A percentile compares a stretch with the other conserved stretches of the same genome.
Evolutionary conservation across 2,113 vertebrate species (phyloP).

Genomic region (Cervus canadensis): DNA sequence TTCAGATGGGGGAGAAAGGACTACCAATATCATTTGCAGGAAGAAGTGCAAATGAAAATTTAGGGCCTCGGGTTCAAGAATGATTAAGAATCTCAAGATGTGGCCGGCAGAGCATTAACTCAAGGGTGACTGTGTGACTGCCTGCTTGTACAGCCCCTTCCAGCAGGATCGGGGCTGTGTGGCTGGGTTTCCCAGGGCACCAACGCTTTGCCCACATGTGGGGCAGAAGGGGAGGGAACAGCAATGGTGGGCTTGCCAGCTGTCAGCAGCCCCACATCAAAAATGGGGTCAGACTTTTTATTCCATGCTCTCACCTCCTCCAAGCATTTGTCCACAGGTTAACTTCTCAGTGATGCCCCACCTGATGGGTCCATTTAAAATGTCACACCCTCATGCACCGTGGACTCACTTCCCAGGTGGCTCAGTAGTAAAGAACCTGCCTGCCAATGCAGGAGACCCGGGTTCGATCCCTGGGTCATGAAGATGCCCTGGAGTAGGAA

Average conservation of each 20-base stretch:
- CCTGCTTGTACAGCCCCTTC: no score
- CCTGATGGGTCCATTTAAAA: neutral
- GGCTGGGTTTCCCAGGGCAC: neutral
- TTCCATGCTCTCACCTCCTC: neutral
- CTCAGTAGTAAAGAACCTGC: neutral
- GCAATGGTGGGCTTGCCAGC: neutral
- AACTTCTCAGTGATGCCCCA: neutral
- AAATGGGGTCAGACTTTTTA: neutral
- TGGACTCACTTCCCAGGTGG: neutral
- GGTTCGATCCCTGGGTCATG: neutral
- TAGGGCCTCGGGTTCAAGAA: neutral
- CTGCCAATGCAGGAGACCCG: neutral
- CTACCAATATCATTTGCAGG: neutral
- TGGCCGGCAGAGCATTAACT: neutral
- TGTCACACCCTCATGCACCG: neutral
- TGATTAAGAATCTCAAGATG: neutral
- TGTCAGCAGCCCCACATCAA: no score
- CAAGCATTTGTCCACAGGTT: no score
- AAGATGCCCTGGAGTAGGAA: neutral
- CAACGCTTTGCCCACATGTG: accelerated
- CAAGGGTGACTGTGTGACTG: accelerated
- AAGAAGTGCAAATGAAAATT: neutral
- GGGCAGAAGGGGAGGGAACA: neutral
- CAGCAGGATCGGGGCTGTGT: no score
- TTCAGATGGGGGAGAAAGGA: neutral